Conservation (phyloP, 2,113 vertebrate genomes). For the Lophochroa leadbeateri region DNA sequence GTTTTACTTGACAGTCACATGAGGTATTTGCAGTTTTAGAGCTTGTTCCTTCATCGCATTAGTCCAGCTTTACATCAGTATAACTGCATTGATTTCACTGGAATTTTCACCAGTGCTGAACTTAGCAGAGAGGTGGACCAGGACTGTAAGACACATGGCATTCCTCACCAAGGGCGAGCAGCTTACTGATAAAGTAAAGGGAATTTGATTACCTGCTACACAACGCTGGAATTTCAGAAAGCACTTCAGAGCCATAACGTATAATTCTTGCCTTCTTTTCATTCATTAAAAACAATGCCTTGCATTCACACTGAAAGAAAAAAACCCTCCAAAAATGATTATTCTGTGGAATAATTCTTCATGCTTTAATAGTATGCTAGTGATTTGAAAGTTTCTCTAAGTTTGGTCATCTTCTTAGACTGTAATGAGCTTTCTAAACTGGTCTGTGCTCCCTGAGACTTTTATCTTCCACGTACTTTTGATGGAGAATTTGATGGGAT, state of each 20-base stretch:
- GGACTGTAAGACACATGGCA: not conserved
- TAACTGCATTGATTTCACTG: not conserved
- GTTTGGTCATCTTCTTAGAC: not conserved
- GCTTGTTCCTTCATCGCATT: not conserved
- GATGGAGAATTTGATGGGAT: not conserved
- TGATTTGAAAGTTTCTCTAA: not conserved
- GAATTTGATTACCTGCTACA: constrained; percentile 47
- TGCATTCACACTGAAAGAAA: not conserved
- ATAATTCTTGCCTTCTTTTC: not conserved
- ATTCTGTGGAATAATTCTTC: constrained; percentile 1
- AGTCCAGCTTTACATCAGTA: not conserved
- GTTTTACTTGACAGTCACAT: constrained; percentile 52
- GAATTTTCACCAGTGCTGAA: not conserved
- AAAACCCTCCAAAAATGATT: not conserved
- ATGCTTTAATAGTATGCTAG: not conserved
- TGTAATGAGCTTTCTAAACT: not conserved
- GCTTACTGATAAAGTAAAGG: constrained; percentile 18
- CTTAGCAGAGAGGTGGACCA: not conserved
- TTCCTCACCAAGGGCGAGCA: not conserved
- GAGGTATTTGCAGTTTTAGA: constrained; percentile 22
- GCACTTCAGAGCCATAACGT: constrained; percentile 2
- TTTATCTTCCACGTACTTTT: constrained; percentile 9
- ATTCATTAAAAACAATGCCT: not conserved
- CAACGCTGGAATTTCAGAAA: constrained; percentile 41
- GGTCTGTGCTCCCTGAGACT: not conserved